Evolutionary conservation across 2,113 vertebrate species (phyloP).

Genomic region (Aepyceros melampus): DNA sequence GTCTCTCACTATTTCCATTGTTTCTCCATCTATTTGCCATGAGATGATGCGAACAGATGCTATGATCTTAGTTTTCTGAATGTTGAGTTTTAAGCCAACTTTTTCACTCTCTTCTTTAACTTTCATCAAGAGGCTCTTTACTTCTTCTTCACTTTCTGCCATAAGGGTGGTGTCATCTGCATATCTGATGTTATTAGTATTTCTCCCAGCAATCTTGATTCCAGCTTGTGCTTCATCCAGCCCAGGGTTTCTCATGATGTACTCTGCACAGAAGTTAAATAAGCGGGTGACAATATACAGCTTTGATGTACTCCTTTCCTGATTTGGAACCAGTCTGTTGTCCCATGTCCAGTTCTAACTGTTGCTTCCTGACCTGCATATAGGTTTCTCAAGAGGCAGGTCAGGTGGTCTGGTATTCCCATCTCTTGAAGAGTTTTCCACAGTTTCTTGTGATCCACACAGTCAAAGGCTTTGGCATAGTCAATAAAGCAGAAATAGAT

Average conservation of each 20-base stretch:
- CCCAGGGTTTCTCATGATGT: not conserved
- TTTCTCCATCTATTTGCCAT: not conserved
- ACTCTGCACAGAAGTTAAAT: not conserved
- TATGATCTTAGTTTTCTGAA: not conserved
- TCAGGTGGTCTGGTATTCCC: not conserved
- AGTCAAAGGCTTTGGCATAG: not conserved
- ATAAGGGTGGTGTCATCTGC: not conserved
- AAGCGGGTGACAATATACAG: not conserved
- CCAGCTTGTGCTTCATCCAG: not conserved
- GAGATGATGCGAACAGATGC: not conserved
- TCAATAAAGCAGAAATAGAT: not conserved
- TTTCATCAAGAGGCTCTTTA: not conserved
- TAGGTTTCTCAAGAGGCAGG: not conserved
- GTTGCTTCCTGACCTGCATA: not conserved
- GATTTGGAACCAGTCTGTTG: not conserved
- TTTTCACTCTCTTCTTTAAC: not conserved
- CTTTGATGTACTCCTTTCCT: not conserved
- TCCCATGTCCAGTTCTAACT: not conserved
- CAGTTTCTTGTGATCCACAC: not conserved
- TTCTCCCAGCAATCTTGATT: not conserved
- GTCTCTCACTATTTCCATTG: not conserved
- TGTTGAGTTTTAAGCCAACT: not conserved
- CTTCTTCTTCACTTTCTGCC: not conserved
- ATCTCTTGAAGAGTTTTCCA: not conserved
- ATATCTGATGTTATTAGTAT: not conserved